Base-by-base conservation (phyloP, 2,113 vertebrate genomes). In the Thamnaconus septentrionalis region DNA sequence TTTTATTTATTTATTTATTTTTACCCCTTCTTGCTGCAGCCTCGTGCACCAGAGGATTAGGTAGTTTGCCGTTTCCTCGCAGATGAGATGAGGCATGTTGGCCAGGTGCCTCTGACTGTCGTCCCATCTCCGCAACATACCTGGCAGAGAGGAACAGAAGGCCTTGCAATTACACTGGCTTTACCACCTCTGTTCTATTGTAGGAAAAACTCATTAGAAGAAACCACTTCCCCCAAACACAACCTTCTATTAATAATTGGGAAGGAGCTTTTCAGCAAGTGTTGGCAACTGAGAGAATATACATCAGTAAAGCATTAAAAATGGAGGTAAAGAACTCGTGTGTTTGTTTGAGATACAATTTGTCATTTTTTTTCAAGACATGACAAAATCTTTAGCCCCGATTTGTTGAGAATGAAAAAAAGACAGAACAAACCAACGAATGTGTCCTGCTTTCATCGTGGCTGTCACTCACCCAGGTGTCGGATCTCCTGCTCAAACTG, bases 21-120 rank as follows among this genome's bases (percentile, higher is more conserved):
- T 76, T 73, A 99, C 97, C 94, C 96, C 92, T 82, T 98, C 96
- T 66, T 92, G 93, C 86, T 98, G 94, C 55, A 99, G 92, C 64
- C 94, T 93, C 76, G 95, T 97, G 87, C 97, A 97, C 97, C 97
- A 98, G 69, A 97, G 89, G 79, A 95, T 93, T 73, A 99, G 93
- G 84, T 94, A 98, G 61, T 93, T 94, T 59, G 95, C 92, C 0
- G 96, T 94, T 88, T 98, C 97, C 87, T 98, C 95, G 86, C 95
- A 96, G 74, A 98, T 95, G 82, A 99, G 94, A 67, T 97, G 93
- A 0, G 96, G 95, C 69, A 93, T 90, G 73, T 96, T 93, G 55
- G 97, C 94, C 10, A 99, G 90, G 90, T 96, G 98, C 56, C 93
- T 93, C 83, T 99, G 97, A 89, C 97, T 99, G 79, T 98, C 97